Evolutionary conservation across 2,113 vertebrate genomes (phyloP).

Genomic region (Menidia beryllina): DNA sequence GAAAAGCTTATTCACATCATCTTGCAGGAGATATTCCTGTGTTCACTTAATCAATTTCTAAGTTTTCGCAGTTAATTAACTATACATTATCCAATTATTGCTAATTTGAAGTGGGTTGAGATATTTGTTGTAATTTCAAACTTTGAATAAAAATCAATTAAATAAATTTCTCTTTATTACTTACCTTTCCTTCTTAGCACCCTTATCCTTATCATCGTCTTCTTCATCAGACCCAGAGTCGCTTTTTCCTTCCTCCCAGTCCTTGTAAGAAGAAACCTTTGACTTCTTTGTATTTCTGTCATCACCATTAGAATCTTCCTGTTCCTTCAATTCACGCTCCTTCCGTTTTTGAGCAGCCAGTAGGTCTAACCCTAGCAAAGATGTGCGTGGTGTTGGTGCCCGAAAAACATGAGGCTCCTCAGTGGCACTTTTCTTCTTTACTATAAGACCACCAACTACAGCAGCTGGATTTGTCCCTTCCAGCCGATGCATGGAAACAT

Average conservation of each 20-base stretch:
- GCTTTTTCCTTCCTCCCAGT: constrained; percentile 91
- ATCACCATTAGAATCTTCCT: constrained; percentile 71
- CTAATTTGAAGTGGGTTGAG: too few relatives aligned
- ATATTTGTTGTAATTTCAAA: too few relatives aligned
- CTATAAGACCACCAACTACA: constrained; percentile 89
- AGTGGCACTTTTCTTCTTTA: constrained; percentile 86
- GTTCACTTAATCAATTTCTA: too few relatives aligned
- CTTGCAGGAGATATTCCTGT: not conserved
- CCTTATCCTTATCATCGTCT: constrained; percentile 50
- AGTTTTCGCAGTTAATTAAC: not conserved
- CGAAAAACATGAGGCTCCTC: constrained; percentile 93
- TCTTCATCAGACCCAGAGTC: constrained; percentile 89
- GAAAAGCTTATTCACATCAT: not conserved
- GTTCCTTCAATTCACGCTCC: constrained; percentile 87
- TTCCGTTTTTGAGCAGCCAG: constrained; percentile 94
- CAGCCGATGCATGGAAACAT: constrained; percentile 88
- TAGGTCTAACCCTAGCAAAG: constrained; percentile 92
- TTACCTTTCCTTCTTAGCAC: constrained; percentile 87
- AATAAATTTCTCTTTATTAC: not conserved
- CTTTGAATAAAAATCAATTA: too few relatives aligned
- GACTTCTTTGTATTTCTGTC: constrained; percentile 83
- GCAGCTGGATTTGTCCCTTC: constrained; percentile 82
- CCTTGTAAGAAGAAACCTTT: constrained; percentile 87
- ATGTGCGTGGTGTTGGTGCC: constrained; percentile 91
- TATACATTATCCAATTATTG: not conserved